Evolutionary conservation across 2,888 invertebrate genomes (phyloP), one percentile per base, ranked within the genome.

Genomic region (Thereva nobilitata): DNA sequence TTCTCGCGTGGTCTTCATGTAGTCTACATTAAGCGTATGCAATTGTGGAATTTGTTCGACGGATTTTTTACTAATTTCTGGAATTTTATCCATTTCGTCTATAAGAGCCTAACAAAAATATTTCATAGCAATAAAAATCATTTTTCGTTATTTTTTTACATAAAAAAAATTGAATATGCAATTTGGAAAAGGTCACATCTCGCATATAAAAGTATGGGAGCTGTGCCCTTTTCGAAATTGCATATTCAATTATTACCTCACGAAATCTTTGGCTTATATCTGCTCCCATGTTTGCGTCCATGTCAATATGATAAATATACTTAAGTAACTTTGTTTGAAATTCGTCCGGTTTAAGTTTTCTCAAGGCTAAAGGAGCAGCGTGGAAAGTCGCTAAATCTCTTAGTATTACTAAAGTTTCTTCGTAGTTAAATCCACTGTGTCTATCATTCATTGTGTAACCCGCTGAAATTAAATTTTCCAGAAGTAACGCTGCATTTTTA

Each of bases 381-480:
- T 87, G 87, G 72, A 84, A 86, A 71, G 81, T 79, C 0, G 86
- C 86, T 71, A 86, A 72, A 50, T 83, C 79, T 52, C 78, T 75
- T 0, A 86, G 73, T 4, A 84, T 80, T 1, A 84, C 66, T 64
- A 76, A 78, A 0, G 83, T 79, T 53, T 84, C 83, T 1, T 79
- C 77, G 42, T 83, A 74, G 74, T 86, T 84, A 57, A 85, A 82
- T 63, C 86, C 83, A 66, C 75, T 73, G 44, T 79, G 74, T 44
- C 87, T 80, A 68, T 85, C 81, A 2, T 82, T 84, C 0, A 82
- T 82, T 59, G 78, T 81, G 71, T 82, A 87, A 1, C 84, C 85
- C 10, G 77, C 75, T 0, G 73, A 70, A 68, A 84, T 85, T 3
- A 87, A 72, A 75, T 87, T 86, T 72, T 87, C 86, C 73, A 86